Evolutionary conservation across 1,140 invertebrate genomes (phyloP), one percentile per base, ranked within the genome.

Genomic region (Phymastichus coffea): DNA sequence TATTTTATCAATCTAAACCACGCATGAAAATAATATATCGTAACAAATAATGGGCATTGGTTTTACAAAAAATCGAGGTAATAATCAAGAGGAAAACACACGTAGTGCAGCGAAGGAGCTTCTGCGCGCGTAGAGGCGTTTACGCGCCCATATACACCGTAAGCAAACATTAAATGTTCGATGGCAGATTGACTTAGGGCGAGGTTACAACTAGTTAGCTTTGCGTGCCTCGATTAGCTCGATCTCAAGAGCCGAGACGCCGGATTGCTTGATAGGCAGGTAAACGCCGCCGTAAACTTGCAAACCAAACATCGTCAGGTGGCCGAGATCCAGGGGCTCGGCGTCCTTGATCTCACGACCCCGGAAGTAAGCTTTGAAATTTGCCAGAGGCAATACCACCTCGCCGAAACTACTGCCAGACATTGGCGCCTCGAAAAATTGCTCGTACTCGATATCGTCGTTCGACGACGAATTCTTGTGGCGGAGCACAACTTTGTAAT

Each of bases 271-370:
- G 8, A 82, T 70, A 9, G 82, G 77, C 49, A 79, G 74, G 70
- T 89, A 88, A 41, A 88, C 86, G n/a, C 87, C 87, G 23, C 87
- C 87, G 63, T 84, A 86, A 67, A 87, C 78, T 78, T 88, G 86
- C 35, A 89, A 70, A 20, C 85, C 87, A 57, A 88, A 79, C 67
- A 81, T 83, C 1, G 86, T 87, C 22, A 89, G 82, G 60, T 83
- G 79, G 4, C 81, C 71, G 26, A 72, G 74, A 67, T 89, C 83
- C 9, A 89, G 68, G 2, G 81, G 79, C 66, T 84, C 80, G 6
- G 80, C 81, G 57, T 83, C 75, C 43, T 81, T 80, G 19, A 83
- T 68, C 63, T 80, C 74, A 57, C 77, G 77, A 8, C 87, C 87
- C 66, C 85, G 78, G 63, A 80, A 87, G 67, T 85, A 88, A 3